These are phyloP conservation scores for Molossus alvarezi DNA, from an alignment of 2,797 vertebrate species.

Conservation along the genomic window DNA sequence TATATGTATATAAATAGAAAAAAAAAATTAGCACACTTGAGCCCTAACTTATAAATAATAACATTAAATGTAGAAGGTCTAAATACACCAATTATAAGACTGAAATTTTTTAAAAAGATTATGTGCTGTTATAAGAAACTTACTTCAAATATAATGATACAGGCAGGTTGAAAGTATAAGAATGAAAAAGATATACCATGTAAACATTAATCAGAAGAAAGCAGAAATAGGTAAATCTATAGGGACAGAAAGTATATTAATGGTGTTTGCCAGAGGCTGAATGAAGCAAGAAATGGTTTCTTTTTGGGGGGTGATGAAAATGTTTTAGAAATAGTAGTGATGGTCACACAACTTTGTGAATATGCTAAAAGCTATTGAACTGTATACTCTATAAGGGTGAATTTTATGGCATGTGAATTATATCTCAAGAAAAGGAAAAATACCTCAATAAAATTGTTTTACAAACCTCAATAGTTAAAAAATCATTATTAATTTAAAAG, in stretches of 20 bases:
- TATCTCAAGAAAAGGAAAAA: constrained; percentile 36
- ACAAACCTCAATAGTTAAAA: constrained; percentile 13
- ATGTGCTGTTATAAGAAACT: background rate
- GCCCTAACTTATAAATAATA: background rate
- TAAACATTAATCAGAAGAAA: constrained; percentile 40
- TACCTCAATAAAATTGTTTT: background rate
- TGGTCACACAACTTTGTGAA: background rate
- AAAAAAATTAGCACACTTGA: background rate
- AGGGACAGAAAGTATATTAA: constrained; percentile 9
- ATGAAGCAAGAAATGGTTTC: constrained; percentile 30
- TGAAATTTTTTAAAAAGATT: background rate
- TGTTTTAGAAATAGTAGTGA: background rate
- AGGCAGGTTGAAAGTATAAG: constrained; percentile 24
- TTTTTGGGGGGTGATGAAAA: background rate
- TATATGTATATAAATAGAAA: no score
- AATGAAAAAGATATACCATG: background rate
- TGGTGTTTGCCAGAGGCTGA: background rate
- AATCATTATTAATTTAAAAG: constrained; percentile 23
- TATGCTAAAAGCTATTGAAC: constrained; percentile 6
- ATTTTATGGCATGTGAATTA: constrained; percentile 11
- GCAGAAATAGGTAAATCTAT: constrained; percentile 32
- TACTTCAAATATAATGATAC: constrained; percentile 10
- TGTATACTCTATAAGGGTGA: background rate
- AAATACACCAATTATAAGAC: background rate
- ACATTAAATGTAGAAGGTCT: background rate